Percentiles rank a stretch among this genome's conserved stretches.
Conservation (phyloP, 2,113 vertebrate species). For the Centropus bengalensis region DNA sequence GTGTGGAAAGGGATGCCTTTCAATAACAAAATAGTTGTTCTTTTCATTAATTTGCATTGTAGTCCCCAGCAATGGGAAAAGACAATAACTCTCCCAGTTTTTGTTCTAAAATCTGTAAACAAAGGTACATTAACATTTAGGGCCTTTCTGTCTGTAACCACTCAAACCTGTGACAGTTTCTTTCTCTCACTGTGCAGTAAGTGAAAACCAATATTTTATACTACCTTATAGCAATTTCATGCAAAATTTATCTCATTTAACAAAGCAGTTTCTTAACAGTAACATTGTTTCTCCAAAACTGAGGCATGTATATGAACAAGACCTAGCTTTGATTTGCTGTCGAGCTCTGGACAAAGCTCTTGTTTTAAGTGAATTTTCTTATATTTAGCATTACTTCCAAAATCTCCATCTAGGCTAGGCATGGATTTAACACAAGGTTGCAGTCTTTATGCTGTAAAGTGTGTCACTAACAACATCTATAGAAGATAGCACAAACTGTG, state of each 20-base stretch:
- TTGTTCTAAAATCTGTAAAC: neutral
- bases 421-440: neutral
- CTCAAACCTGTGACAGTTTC: neutral
- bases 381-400: neutral
- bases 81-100: accelerated
- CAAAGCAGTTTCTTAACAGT: neutral
- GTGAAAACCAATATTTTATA: neutral
- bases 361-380: neutral
- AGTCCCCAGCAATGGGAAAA: neutral
- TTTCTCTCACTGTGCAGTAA: neutral
- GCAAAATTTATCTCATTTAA: neutral
- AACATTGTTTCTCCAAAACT: neutral
- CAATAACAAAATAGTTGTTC: neutral
- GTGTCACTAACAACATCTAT: neutral
- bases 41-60: neutral
- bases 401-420: neutral
- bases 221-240: neutral
- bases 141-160: neutral
- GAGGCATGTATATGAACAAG: neutral
- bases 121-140: neutral
- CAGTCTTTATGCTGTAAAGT: neutral
- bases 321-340: neutral
- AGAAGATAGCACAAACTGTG: neutral
- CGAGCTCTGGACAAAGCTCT: neutral
- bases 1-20: neutral